Percentiles rank a stretch among this genome's conserved stretches.
phyloP scores from a whole-genome alignment of 2,888 invertebrate species.

The Leucozona laternaria region DNA sequence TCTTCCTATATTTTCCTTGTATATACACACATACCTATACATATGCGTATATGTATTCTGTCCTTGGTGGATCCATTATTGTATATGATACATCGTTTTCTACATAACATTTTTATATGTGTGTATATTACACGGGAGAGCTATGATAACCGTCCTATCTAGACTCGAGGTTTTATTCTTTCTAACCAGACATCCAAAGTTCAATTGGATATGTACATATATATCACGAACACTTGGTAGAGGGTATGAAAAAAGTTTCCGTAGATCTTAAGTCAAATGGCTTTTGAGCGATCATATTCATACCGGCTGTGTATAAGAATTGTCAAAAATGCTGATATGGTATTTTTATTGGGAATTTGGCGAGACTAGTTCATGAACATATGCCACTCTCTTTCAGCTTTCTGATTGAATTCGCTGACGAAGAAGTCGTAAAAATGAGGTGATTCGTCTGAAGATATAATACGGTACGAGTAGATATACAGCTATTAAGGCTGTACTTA shows the following conservation, averaged over 20 bases:
- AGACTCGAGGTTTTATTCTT: constrained; percentile 24
- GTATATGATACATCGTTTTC: neutral
- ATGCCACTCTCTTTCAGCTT: constrained; percentile 3
- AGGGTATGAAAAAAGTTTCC: constrained; percentile 26
- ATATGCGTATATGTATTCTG: neutral
- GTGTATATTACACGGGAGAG: constrained; percentile 1
- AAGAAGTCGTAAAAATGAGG: neutral
- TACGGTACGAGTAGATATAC: neutral
- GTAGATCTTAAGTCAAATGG: neutral
- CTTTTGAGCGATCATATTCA: neutral
- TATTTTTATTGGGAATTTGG: constrained; percentile 43
- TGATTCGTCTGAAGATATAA: constrained; percentile 6
- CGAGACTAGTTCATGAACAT: constrained; percentile 36
- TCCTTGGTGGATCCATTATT: neutral
- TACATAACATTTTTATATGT: neutral
- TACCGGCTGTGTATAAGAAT: neutral
- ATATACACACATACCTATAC: neutral
- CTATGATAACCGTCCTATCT: constrained; percentile 55
- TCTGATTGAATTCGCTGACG: constrained; percentile 44
- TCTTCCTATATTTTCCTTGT: neutral
- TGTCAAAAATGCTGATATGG: constrained; percentile 26
- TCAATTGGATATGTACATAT: constrained; percentile 71
- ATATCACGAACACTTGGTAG: constrained; percentile 37
- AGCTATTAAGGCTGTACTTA: neutral
- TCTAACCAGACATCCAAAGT: constrained; percentile 72